phyloP scores from a whole-genome alignment of 2,797 vertebrate species.

The Hippocampus kuda region DNA sequence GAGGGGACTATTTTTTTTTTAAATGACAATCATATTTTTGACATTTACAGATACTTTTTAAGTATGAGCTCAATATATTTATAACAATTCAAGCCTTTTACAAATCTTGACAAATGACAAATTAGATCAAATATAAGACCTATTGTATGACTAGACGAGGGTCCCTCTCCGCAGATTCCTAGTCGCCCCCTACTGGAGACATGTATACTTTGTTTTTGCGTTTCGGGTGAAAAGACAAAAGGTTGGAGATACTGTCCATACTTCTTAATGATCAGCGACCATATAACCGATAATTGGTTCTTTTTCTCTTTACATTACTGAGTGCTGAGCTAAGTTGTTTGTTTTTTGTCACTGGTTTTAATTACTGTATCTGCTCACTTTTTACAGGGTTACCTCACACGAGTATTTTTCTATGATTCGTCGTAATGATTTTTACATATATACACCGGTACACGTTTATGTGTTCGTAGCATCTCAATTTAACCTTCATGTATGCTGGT shows the following conservation, averaged over 20 bases:
- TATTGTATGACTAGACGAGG: no score
- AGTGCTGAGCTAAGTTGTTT: background rate
- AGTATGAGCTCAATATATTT: no score
- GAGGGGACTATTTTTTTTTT: no score
- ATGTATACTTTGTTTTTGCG: background rate
- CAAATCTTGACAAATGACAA: no score
- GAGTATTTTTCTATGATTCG: background rate
- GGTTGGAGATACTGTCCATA: no score
- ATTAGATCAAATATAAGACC: no score
- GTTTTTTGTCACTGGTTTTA: background rate
- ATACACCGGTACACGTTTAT: background rate
- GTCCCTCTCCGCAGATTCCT: no score
- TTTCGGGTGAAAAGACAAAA: no score
- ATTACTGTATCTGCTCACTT: background rate
- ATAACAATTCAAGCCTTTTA: no score
- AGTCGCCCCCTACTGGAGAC: no score
- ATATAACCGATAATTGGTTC: background rate
- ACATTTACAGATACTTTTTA: no score
- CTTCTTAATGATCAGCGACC: background rate
- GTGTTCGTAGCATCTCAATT: background rate
- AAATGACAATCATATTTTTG: no score
- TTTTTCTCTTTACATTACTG: background rate
- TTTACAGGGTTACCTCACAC: background rate
- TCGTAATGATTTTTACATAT: background rate
- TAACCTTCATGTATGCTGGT: background rate